Percentiles rank a stretch among this genome's conserved stretches.
These are phyloP conservation scores for Pardosa pseudoannulata DNA, from an alignment of 2,888 invertebrate genomes.

Conservation along the genomic window DNA sequence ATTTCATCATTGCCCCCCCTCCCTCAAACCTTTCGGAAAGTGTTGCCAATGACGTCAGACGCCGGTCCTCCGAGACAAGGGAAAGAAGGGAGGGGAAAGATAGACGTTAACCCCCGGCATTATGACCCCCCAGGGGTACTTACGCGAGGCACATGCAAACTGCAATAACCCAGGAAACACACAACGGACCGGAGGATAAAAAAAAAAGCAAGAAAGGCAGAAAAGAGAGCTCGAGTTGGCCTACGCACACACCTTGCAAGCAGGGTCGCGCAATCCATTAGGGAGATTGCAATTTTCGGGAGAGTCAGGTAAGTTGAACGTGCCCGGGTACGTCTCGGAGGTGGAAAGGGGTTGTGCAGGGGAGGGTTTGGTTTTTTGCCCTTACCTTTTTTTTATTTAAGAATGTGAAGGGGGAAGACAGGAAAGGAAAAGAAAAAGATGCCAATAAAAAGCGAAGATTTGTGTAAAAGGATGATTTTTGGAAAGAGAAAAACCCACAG, in stretches of 20 bases:
- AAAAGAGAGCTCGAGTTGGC: too few species aligned
- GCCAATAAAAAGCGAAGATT: too few species aligned
- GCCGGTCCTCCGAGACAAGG: not conserved
- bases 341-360: too few species aligned
- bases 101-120: slow-evolving; percentile 17
- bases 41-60: not conserved
- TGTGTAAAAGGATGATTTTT: too few species aligned
- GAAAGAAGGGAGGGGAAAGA: not conserved
- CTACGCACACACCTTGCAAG: too few species aligned
- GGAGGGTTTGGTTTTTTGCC: too few species aligned
- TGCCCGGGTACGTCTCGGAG: not conserved
- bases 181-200: not conserved
- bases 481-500: too few species aligned
- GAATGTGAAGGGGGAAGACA: not conserved
- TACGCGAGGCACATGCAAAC: slow-evolving; percentile 14
- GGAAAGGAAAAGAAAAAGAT: not conserved
- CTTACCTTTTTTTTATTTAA: not conserved
- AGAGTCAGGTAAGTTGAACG: not conserved
- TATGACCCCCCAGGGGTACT: slow-evolving; percentile 14
- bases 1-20: not conserved
- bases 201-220: not conserved
- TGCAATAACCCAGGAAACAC: not conserved
- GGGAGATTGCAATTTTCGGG: slow-evolving; percentile 23
- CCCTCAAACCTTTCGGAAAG: not conserved
- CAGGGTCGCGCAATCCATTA: slow-evolving; percentile 16